Base-by-base conservation (phyloP, 2,888 invertebrate species). In the Dioctria rufipes region DNA sequence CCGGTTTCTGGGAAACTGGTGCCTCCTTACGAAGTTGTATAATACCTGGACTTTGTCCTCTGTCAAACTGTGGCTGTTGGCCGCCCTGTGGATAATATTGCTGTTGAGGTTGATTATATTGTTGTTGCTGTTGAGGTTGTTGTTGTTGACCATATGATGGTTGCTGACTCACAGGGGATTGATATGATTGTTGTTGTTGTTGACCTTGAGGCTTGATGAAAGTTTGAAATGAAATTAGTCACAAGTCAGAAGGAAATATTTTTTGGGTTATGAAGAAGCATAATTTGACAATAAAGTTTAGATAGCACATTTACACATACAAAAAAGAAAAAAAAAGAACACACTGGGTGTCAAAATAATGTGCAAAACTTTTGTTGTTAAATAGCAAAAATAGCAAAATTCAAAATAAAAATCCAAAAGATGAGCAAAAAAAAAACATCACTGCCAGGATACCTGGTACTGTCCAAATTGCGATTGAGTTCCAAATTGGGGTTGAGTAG, bases 1-100 rank as follows among this genome's bases (percentile, higher is more conserved):
- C 91, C 83, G 95, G 93, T 87, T 90, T 90, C 91, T 96, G 95
- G 85, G 93, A 93, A 80, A 95, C 91, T 42, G 96, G 96, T 83
- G 92, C 92, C 87, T 94, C 92, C 83, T 92, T 92, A 84, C 95
- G 92, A 83, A 96, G 91, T 37, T 88, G 88, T 78, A 89, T 89
- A 75, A 88, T 86, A 80, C 89, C 89, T 79, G 85, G 93, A 93
- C 88, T 95, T 93, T 60, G 92, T 46, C 82, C 81, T 39, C 81
- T 81, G 78, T 84, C 83, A 43, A 85, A 84, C 78, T 84, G 86
- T 37, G 83, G 82, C 79, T 84, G 84, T 75, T 82, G 82, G 65
- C 82, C 84, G 25, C 83, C 85, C 65, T 83, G 84, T 63, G 81
- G 82, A 77, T 84, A 84, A 82, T 84, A 84, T 78, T 83, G 80